Percentiles rank a stretch among this genome's conserved stretches.
These are phyloP conservation scores for Heterochromis multidens DNA, from an alignment of 2,113 vertebrate species.

Conservation along the genomic window DNA sequence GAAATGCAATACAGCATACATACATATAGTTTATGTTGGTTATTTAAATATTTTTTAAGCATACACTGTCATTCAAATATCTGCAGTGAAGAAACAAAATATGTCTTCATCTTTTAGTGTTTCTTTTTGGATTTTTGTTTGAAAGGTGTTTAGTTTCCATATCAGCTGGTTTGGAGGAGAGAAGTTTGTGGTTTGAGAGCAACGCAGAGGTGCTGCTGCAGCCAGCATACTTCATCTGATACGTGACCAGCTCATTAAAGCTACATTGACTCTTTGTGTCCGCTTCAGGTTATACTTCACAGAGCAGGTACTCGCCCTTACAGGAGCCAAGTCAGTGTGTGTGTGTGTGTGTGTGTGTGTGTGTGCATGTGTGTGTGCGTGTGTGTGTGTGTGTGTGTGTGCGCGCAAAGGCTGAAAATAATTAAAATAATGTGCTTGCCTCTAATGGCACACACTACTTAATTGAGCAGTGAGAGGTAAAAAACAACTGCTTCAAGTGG, in stretches of 20 bases:
- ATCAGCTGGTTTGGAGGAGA: neutral
- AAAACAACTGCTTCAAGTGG: neutral
- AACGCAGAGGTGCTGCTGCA: neutral
- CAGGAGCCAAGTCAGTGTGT: slow-evolving; percentile 51
- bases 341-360: too few relatives aligned
- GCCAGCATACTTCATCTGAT: slow-evolving; percentile 5
- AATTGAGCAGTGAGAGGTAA: neutral
- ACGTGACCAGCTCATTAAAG: slow-evolving; percentile 67
- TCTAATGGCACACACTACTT: neutral
- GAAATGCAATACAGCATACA: neutral
- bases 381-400: neutral
- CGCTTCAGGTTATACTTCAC: slow-evolving; percentile 70
- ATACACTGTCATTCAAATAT: slow-evolving; percentile 7
- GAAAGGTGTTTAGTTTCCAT: neutral
- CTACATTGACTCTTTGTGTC: slow-evolving; percentile 78
- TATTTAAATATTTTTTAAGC: neutral
- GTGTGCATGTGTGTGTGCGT: neutral
- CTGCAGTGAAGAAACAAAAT: neutral
- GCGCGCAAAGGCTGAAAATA: neutral
- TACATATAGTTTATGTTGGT: neutral
- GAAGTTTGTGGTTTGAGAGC: slow-evolving; percentile 7
- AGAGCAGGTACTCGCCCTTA: slow-evolving; percentile 71
- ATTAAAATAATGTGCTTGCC: neutral
- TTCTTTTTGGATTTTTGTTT: neutral
- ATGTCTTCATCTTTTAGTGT: neutral